These are phyloP conservation scores for Danio aesculapii DNA, from an alignment of 2,797 vertebrate species.

Conservation along the genomic window DNA sequence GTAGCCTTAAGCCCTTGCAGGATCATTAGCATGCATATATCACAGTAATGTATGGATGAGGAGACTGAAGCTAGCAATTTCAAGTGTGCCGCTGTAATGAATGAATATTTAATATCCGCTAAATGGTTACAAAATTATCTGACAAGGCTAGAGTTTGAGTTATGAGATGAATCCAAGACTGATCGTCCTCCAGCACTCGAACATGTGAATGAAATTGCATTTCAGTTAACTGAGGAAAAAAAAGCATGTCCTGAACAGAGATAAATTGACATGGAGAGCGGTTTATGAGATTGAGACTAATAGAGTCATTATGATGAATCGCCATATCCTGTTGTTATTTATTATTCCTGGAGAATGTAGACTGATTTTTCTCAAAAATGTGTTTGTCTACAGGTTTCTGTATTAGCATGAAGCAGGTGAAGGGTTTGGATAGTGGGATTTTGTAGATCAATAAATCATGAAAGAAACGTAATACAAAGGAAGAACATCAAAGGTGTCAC, in stretches of 20 bases:
- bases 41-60: slow-evolving; percentile 27
- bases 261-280: not conserved
- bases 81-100: slow-evolving; percentile 30
- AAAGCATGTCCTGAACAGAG: slow-evolving; percentile 7
- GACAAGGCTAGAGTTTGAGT: slow-evolving; percentile 29
- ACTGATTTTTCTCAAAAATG: slow-evolving; percentile 16
- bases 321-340: slow-evolving; percentile 16
- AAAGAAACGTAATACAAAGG: slow-evolving; percentile 64
- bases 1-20: slow-evolving; percentile 19
- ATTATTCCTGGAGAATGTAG: slow-evolving; percentile 13
- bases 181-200: slow-evolving; percentile 27
- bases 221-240: slow-evolving; percentile 12
- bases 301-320: slow-evolving; percentile 37
- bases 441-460: slow-evolving; percentile 69
- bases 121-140: slow-evolving; percentile 37
- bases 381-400: slow-evolving; percentile 15
- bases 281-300: slow-evolving; percentile 29
- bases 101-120: slow-evolving; percentile 39
- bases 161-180: slow-evolving; percentile 33
- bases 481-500: slow-evolving; percentile 74
- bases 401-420: slow-evolving; percentile 42
- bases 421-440: slow-evolving; percentile 54
- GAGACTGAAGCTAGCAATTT: slow-evolving; percentile 29
- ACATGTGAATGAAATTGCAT: slow-evolving; percentile 26
- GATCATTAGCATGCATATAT: slow-evolving; percentile 22